phyloP scores from a whole-genome alignment of 2,888 invertebrate genomes.

The Epinotia brunnichana region DNA sequence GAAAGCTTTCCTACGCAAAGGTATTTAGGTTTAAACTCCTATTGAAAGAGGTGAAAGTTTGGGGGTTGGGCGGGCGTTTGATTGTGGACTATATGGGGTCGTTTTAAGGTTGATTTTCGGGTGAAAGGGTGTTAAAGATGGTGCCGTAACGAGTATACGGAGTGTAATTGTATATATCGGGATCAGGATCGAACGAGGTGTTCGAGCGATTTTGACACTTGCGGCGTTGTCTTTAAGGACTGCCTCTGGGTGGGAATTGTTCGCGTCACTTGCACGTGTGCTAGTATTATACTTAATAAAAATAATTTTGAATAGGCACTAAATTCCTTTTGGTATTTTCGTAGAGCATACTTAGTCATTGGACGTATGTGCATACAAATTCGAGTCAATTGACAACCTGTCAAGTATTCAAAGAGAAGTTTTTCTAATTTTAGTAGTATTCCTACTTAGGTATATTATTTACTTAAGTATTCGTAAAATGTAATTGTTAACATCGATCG shows the following conservation, averaged over 20 bases:
- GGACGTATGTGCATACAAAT: no score
- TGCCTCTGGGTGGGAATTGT: neutral
- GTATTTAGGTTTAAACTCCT: constrained; percentile 83
- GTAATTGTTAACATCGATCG: no score
- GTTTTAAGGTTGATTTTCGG: constrained; percentile 58
- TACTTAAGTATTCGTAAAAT: no score
- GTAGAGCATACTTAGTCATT: neutral
- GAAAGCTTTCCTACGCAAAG: constrained; percentile 81
- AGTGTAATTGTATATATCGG: constrained; percentile 83
- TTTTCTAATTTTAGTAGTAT: no score
- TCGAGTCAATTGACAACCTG: no score
- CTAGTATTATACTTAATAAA: constrained; percentile 2
- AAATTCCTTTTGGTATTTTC: constrained; percentile 3
- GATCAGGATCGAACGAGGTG: constrained; percentile 73
- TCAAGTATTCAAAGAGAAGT: no score
- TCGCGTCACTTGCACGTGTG: constrained; percentile 20
- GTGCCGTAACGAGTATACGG: constrained; percentile 80
- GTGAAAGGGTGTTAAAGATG: constrained; percentile 70
- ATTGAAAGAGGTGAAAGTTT: constrained; percentile 84
- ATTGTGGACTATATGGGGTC: constrained; percentile 56
- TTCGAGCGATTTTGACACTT: constrained; percentile 59
- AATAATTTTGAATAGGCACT: constrained; percentile 2
- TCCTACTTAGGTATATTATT: no score
- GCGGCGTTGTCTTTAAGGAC: constrained; percentile 29
- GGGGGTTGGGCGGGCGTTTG: constrained; percentile 55